Base-by-base conservation (phyloP, 2,888 invertebrate genomes). In the Osedax frankpressi region DNA sequence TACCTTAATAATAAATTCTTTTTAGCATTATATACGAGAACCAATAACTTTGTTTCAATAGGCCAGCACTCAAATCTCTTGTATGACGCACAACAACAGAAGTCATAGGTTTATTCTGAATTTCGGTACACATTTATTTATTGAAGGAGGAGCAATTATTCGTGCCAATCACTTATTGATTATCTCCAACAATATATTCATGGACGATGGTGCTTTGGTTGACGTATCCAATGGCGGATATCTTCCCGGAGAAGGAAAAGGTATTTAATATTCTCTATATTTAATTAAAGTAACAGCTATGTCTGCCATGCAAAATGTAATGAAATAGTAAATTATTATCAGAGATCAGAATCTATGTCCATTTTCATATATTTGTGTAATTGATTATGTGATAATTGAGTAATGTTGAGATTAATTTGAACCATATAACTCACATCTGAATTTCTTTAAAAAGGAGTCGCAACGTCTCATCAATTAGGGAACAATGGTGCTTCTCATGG, bases 161-260 rank as follows among this genome's bases (percentile, higher is more conserved):
- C 74, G 73, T 29, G 80, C 80, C 19, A 79, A 79, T 29, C 76
- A 78, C 71, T 69, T 81, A 72, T 71, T 77, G 24, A 77, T 81
- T 24, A 76, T 62, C 25, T 79, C 80, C 0, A 74, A 74, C 3
- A 77, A 79, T 69, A 73, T 81, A 27, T 76, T 75, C 3, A 76
- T 81, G 19, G 80, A 81, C 74, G 80, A 81, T 76, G 80, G 80
- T 24, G 80, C 80, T n/a, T 72, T 29, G 25, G 76, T 81, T 24
- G 77, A 78, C 60, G 80, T 79, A 70, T 79, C 77, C 68, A 78
- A 80, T 76, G 80, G 80, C 67, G 80, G 80, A 26, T 74, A 78
- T 73, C 71, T 77, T 11, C 76, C 79, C 2, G 76, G 77, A 28
- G 30, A 73, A 2, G 80, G 80, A 59, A 73, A 74, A 75, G 80